Percentiles rank a stretch among this genome's conserved stretches.
These are phyloP conservation scores for Egretta garzetta DNA, from an alignment of 2,113 vertebrate species.

Conservation along the genomic window DNA sequence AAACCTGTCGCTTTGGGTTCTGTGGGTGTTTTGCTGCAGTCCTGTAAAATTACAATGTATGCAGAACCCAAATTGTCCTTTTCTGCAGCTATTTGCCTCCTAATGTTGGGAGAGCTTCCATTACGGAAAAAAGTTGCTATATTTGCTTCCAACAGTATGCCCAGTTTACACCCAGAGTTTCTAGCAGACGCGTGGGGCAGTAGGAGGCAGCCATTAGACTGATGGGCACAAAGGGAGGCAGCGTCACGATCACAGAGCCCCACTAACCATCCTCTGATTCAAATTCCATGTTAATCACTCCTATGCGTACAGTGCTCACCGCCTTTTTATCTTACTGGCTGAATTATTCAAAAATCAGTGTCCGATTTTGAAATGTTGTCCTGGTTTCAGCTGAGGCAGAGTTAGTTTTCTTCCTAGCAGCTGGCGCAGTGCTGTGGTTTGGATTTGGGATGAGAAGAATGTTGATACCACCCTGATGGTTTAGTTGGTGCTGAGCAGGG, in stretches of 20 bases:
- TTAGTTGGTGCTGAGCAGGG: too few species aligned
- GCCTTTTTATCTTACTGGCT: background rate
- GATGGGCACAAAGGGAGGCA: background rate
- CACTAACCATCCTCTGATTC: background rate
- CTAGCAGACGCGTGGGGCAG: background rate
- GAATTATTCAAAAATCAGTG: background rate
- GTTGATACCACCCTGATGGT: too few species aligned
- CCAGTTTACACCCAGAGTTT: background rate
- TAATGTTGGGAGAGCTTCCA: background rate
- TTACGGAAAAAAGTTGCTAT: background rate
- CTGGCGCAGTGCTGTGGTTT: too few species aligned
- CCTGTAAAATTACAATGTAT: background rate
- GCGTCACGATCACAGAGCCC: background rate
- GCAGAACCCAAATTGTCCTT: background rate
- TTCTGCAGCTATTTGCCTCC: background rate
- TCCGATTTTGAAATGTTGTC: background rate
- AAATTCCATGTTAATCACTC: background rate
- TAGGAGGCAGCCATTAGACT: background rate
- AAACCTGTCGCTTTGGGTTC: background rate
- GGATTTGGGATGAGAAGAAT: too few species aligned
- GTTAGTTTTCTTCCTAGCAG: too few species aligned
- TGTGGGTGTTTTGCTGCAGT: background rate
- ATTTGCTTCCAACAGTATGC: background rate
- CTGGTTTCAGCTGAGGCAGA: too few species aligned
- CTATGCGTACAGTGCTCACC: too few species aligned